Evolutionary conservation across 2,113 vertebrate genomes (phyloP), one percentile per base, ranked within the genome.

Genomic region (Megaceryle maxima): DNA sequence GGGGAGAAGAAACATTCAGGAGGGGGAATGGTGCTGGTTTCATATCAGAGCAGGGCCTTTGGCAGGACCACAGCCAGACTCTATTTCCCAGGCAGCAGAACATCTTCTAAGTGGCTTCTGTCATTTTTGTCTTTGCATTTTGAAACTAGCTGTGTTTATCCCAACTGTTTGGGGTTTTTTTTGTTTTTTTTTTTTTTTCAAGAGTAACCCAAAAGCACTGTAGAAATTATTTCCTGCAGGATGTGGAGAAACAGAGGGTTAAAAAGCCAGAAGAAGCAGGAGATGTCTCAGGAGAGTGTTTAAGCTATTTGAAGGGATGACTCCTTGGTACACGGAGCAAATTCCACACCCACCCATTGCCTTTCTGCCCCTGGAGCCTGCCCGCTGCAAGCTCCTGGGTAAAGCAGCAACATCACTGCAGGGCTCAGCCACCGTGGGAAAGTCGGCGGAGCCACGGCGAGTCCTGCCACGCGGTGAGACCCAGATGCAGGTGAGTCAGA

Each of bases 401-500:
- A 59, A 76, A 75, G 93, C 91, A 87, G 84, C 86, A 44, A 4
- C 74, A 41, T 11, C 91, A 24, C 93, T 15, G 39, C 72, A 56
- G 90, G 88, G 90, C 87, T 93, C 53, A 55, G 84, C 3, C 92
- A 69, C 80, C 94, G 85, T 96, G 96, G 91, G 96, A 97, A 97
- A 90, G 69, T 10, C 82, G 94, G 69, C 1, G 1, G 84, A 63
- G 79, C 75, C 62, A 6, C 11, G 2, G 57, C 21, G 6, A 72
- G 67, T 51, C 92, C 77, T 66, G 69, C 13, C 3, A 8, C 14
- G 4, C 11, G 6, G 83, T 7, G 15, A 73, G 82, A 64, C 80
- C 63, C 25, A 21, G 44, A 17, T 17, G 57, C 31, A 10, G 72
- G 62, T 95, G 96, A 94, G 85, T 90, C 94, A 96, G 72, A 80